Evolutionary conservation across 2,888 invertebrate species (phyloP), one percentile per base, ranked within the genome.

Genomic region (Drosophila anceps): DNA sequence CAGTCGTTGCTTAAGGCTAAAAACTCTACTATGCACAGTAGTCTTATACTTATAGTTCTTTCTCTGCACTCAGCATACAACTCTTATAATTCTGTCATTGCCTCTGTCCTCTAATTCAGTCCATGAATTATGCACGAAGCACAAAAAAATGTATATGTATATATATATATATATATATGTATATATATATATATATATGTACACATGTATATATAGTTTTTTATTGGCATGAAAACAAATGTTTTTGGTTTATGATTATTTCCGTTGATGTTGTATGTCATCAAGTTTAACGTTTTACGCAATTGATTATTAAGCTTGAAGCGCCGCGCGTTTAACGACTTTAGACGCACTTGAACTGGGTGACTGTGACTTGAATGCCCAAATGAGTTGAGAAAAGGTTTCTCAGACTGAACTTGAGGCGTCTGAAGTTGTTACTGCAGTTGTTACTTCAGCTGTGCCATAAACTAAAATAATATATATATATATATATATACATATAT

Each of bases 291-390:
- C 64, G 48, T 63, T 75, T 64, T 67, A 77, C 76, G 76, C 76
- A 79, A 77, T 77, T 75, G 76, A 69, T 79, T 77, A 77, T 77
- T 69, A 69, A 27, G 80, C 66, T 51, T 41, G 44, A 77, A 71
- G 72, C 60, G 59, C 72, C 31, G 33, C 39, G 12, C 53, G 41
- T 59, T 67, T 78, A 66, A 76, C 58, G 66, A 66, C 73, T 73
- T 57, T 13, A 61, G 39, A 43, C 73, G 76, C 73, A 76, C 76
- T 76, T 74, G 80, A 59, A 61, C 51, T 65, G 65, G 76, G 51
- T 53, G 65, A 4, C n/a, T 46, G 62, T 39, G 54, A 53, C 53
- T 24, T 29, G 64, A 64, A 64, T 67, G 53, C 29, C 57, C 41
- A 62, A 35, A 51, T 57, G 65, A 77, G 31, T 43, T 64, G 10